Conservation (phyloP, 2,797 vertebrate genomes). For the Muscicapa comitata region DNA sequence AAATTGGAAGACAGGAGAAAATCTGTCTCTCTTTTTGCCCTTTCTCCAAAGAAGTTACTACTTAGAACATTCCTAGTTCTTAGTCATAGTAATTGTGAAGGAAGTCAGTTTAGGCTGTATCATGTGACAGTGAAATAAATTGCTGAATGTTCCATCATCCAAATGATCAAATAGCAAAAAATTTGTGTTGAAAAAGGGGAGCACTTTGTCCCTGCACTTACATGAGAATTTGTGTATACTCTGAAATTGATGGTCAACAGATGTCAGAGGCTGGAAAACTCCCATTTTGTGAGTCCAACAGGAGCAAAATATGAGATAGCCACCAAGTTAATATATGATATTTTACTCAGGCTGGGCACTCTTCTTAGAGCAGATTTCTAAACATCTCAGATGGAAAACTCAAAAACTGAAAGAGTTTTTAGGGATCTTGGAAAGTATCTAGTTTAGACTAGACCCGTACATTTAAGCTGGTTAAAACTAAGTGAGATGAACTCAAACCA, state of each 20-base stretch:
- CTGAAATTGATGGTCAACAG: not conserved
- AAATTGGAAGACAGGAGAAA: not conserved
- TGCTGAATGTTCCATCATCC: not conserved
- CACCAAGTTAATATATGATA: not conserved
- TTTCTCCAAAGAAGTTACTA: not conserved
- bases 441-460: not conserved
- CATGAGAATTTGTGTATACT: not conserved
- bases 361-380: not conserved
- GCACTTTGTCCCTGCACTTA: not conserved
- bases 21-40: not conserved
- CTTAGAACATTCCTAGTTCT: not conserved
- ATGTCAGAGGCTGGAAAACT: not conserved
- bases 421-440: not conserved
- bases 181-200: not conserved
- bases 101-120: not conserved
- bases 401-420: not conserved
- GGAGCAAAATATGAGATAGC: not conserved
- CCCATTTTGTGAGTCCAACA: not conserved
- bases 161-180: not conserved
- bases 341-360: not conserved
- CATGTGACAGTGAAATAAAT: not conserved
- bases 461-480: not conserved
- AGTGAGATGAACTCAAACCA: not conserved
- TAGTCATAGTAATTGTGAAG: not conserved
- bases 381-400: not conserved